Evolutionary conservation across 2,888 invertebrate genomes (phyloP), one percentile per base, ranked within the genome.

Genomic region (Euphydryas editha): DNA sequence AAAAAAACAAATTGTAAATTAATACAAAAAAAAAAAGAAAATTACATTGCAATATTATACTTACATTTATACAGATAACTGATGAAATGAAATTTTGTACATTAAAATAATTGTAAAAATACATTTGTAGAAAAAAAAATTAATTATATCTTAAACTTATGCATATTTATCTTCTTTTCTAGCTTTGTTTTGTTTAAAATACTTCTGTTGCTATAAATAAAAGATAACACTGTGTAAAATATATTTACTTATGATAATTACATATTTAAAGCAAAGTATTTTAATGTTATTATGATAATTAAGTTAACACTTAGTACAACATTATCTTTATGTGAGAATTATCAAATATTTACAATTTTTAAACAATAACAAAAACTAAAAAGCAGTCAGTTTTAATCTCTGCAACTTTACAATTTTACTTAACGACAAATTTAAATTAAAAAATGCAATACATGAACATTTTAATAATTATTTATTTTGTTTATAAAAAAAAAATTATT

Each of bases 271-370:
- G 36, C 17, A 17, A 36, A 5, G 2, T 17, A 36, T 54, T 17
- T 15, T 24, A 51, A 20, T 10, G 13, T 49, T 15, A 47, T 7
- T 8, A 36, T 17, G 17, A 8, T 37, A 36, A 37, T 36, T 36
- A 21, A 36, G 18, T 20, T 49, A 39, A 60, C 54, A 54, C 11
- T 54, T 36, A 54, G 11, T 36, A 54, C 36, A 21, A n/a, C 15
- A 51, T 13, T 36, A 7, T 6, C 18, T 7, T 51, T 24, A 24
- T 51, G 20, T 24, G 21, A 51, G 0, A n/a, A 51, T 51, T 8
- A 17, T 13, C 8, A 54, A 51, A 24, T 54, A 54, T 54, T 54
- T 54, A 54, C 54, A 54, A 15, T n/a, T 36, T 54, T 24, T 24
- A 6, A 24, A 30, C 51, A 51, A 51, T n/a, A 7, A 51, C 8